A percentile compares a stretch with the other conserved stretches of the same genome.
These are phyloP conservation scores for Caenorhabditis afra DNA, from an alignment of 2,888 invertebrate species.

Conservation along the genomic window DNA sequence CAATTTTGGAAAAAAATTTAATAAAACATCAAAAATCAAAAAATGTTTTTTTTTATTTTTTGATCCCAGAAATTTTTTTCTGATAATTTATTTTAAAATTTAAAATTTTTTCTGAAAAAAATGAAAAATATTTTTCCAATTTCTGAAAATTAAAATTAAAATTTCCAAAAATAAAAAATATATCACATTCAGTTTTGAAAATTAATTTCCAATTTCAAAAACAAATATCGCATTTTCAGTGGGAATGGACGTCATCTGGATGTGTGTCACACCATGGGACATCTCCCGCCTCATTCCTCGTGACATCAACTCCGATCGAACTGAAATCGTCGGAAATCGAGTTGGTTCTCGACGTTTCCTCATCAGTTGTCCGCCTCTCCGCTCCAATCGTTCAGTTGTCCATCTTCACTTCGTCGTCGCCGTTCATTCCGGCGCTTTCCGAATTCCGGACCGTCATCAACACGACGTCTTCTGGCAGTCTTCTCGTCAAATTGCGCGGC, in stretches of 20 bases:
- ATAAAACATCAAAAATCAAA: too few relatives aligned
- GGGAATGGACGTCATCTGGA: slow-evolving; percentile 33
- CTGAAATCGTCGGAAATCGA: slow-evolving; percentile 37
- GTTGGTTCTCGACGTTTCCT: slow-evolving; percentile 36
- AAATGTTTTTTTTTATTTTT: too few relatives aligned
- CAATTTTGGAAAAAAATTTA: too few relatives aligned
- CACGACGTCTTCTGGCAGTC: slow-evolving; percentile 39
- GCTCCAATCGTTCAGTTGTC: slow-evolving; percentile 18
- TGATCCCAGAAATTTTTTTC: too few relatives aligned
- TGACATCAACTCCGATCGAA: slow-evolving; percentile 25
- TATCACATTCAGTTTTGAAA: too few relatives aligned
- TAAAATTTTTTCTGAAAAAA: too few relatives aligned
- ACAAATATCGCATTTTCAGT: slow-evolving; percentile 39
- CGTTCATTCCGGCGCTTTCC: slow-evolving; percentile 37
- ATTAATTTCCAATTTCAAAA: too few relatives aligned
- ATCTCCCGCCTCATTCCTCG: slow-evolving; percentile 30
- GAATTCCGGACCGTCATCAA: slow-evolving; percentile 38
- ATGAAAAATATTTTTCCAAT: too few relatives aligned
- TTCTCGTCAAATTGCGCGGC: slow-evolving; percentile 39
- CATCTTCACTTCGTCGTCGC: slow-evolving; percentile 20
- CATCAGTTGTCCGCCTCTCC: too few relatives aligned
- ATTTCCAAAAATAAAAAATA: too few relatives aligned
- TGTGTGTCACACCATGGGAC: slow-evolving; percentile 42
- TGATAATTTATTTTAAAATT: too few relatives aligned
- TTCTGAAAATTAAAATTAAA: too few relatives aligned